phyloP scores from a whole-genome alignment of 2,888 invertebrate species.

The Hirtodrosophila alboralis region DNA sequence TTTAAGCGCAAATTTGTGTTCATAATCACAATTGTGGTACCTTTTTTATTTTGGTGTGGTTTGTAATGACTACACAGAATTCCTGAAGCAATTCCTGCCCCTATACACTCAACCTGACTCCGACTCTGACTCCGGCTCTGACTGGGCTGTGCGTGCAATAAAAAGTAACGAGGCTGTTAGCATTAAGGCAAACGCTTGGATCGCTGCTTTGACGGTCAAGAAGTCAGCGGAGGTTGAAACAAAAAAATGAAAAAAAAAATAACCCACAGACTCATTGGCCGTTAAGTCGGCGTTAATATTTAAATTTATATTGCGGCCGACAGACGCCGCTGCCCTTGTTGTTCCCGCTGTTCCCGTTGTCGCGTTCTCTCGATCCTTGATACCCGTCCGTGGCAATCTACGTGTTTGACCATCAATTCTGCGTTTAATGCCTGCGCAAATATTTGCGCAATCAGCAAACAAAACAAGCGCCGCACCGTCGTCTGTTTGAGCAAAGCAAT shows the following conservation, averaged over 20 bases:
- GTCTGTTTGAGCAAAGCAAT: conserved; percentile 76
- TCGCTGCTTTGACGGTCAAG: too few relatives aligned
- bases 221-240: conserved; percentile 51
- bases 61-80: conserved; percentile 71
- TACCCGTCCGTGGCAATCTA: background rate
- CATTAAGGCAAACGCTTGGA: conserved; percentile 72
- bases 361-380: background rate
- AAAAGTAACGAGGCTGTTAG: conserved; percentile 79
- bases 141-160: conserved; percentile 74
- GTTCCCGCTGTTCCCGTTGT: background rate
- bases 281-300: conserved; percentile 76
- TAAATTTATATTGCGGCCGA: conserved; percentile 72
- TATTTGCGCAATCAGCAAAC: conserved; percentile 80
- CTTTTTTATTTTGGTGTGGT: conserved; percentile 56
- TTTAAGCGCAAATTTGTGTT: conserved; percentile 76
- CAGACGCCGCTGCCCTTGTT: conserved; percentile 22
- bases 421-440: conserved; percentile 77
- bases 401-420: conserved; percentile 66
- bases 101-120: conserved; percentile 4
- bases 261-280: conserved; percentile 68
- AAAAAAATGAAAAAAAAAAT: conserved; percentile 33
- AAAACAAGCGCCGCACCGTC: conserved; percentile 65
- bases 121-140: too few relatives aligned
- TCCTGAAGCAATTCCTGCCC: conserved; percentile 8
- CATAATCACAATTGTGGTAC: conserved; percentile 75